A percentile compares a stretch with the other conserved stretches of the same genome.
phyloP scores from a whole-genome alignment of 64 coral and sea anemone species.

The Acropora tenuis region DNA sequence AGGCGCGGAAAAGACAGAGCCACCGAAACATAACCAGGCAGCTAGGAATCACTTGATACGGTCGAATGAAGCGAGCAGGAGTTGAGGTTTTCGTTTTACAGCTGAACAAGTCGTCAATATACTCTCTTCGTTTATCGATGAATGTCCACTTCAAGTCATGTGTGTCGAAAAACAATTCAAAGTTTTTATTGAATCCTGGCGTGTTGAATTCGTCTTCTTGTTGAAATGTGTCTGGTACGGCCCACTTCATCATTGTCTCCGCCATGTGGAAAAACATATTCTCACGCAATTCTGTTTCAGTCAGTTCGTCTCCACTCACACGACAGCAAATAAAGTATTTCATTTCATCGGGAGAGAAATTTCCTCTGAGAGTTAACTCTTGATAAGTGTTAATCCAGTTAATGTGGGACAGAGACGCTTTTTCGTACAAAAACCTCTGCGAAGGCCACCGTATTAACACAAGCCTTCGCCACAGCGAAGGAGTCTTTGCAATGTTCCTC shows the following conservation, averaged over 20 bases:
- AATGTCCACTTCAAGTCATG: slow-evolving; percentile 92
- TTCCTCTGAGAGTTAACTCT: slow-evolving; percentile 76
- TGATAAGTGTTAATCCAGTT: slow-evolving; percentile 87
- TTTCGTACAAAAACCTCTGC: slow-evolving; percentile 83
- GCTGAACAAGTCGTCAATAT: slow-evolving; percentile 81
- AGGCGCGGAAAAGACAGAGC: slow-evolving; percentile 77
- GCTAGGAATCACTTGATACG: slow-evolving; percentile 94
- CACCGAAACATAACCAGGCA: slow-evolving; percentile 91
- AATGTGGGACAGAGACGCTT: slow-evolving; percentile 65
- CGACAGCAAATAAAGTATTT: slow-evolving; percentile 93
- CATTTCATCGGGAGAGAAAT: slow-evolving; percentile 97
- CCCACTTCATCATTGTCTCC: slow-evolving; percentile 76
- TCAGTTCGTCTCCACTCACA: slow-evolving; percentile 79
- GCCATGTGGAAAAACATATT: slow-evolving; percentile 85
- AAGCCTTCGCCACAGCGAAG: slow-evolving; percentile 77
- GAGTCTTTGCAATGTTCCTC: slow-evolving; percentile 73
- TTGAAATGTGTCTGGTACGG: slow-evolving; percentile 68
- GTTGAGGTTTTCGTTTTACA: slow-evolving; percentile 63
- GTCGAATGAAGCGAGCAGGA: slow-evolving; percentile 76
- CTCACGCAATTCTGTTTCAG: slow-evolving; percentile 73
- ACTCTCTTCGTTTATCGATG: slow-evolving; percentile 91
- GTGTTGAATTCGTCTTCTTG: slow-evolving; percentile 71
- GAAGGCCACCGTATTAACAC: slow-evolving; percentile 89
- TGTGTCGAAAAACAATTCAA: slow-evolving; percentile 95
- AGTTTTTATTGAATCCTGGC: slow-evolving; percentile 77